Evolutionary conservation across 1,140 invertebrate species (phyloP), one percentile per base, ranked within the genome.

Genomic region (Drosophila suzukii): DNA sequence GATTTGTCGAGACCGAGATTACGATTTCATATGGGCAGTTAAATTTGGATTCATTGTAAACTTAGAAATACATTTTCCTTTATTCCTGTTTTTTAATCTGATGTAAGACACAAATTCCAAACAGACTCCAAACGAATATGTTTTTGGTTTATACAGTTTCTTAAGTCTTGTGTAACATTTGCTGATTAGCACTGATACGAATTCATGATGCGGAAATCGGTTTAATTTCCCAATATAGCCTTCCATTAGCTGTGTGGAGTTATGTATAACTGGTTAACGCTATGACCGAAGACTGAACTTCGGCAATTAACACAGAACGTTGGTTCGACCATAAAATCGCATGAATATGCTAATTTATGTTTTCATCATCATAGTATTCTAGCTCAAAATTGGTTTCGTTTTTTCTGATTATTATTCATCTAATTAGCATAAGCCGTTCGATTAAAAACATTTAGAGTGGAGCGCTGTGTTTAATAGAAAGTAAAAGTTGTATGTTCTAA

Each of bases 261-360:
- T 47, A 66, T 61, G 44, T 51, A 43, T 51, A 65, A 50, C 43
- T 65, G 57, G 62, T 65, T 65, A 65, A 61, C 27, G 53, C 11
- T 39, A 6, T 58, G 51, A 20, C 20, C 27, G 32, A 65, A 46
- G 41, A 36, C 56, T 20, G n/a, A n/a, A 39, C 39, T 34, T 63
- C 39, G 56, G 55, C 56, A 44, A 44, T 44, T 61, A 63, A 59
- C 55, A 63, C 39, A 63, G 61, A 63, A 59, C 39, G 10, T 44
- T 60, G 55, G 54, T 32, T 63, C 8, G 30, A 36, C 30, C 39
- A 56, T 32, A 27, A 44, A 34, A 56, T 67, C 46, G 47, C 65
- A 67, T 67, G 63, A 63, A 67, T 67, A 63, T 51, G 59, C 36
- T 67, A 67, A 63, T 67, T 63, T 51, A 63, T 65, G 47, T 65